A percentile compares a stretch with the other conserved stretches of the same genome.
Conservation (phyloP, 2,888 invertebrate genomes). For the Ophonus ardosiacus region DNA sequence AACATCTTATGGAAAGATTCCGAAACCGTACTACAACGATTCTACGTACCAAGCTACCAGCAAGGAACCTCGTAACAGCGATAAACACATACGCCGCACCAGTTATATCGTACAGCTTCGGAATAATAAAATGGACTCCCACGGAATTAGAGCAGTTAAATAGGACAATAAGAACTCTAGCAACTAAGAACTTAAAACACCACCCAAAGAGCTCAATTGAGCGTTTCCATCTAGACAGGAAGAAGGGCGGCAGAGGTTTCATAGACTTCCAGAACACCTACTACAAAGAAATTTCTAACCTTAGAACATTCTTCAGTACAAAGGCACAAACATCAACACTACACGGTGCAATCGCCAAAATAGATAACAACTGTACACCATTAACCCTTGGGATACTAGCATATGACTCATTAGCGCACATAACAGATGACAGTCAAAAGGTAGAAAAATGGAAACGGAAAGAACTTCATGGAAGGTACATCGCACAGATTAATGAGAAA, state of each 20-base stretch:
- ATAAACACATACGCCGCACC: constrained; percentile 2
- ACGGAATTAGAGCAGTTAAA: no score
- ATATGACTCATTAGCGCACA: no score
- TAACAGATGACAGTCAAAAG: no score
- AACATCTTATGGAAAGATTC: not conserved
- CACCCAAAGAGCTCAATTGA: constrained; percentile 10
- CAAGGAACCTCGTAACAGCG: not conserved
- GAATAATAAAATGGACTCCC: not conserved
- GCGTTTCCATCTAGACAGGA: no score
- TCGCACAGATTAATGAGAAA: no score
- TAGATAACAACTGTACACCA: no score
- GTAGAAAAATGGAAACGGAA: no score
- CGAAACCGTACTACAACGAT: not conserved
- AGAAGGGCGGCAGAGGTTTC: not conserved
- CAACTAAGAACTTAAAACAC: not conserved
- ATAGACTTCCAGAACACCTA: not conserved
- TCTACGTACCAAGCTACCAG: not conserved
- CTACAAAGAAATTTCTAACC: not conserved
- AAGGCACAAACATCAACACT: no score
- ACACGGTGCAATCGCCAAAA: no score
- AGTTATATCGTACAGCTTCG: constrained; percentile 12
- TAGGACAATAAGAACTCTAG: not conserved
- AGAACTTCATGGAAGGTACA: no score
- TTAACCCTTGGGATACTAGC: no score
- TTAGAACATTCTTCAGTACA: not conserved